These are phyloP conservation scores for Meganola albula DNA, from an alignment of 2,888 invertebrate genomes.

Conservation along the genomic window DNA sequence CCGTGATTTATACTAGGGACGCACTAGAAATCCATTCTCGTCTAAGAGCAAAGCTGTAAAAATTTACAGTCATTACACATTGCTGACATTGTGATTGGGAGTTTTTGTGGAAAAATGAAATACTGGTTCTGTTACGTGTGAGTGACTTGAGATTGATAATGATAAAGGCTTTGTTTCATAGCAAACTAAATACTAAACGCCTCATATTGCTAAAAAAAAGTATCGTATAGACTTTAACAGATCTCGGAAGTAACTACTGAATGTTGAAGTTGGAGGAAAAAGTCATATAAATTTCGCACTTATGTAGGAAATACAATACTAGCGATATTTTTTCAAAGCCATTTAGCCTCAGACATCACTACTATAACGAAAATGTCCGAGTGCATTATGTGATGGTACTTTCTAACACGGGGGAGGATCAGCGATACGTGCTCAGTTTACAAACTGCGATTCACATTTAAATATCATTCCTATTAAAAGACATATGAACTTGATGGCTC, in stretches of 20 bases:
- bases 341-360: slow-evolving; percentile 39
- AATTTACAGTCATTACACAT: slow-evolving; percentile 34
- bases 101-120: slow-evolving; percentile 12
- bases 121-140: too few species aligned
- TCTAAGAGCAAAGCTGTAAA: slow-evolving; percentile 25
- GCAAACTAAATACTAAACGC: too few species aligned
- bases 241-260: too few species aligned
- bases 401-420: slow-evolving; percentile 39
- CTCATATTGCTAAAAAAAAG: too few species aligned
- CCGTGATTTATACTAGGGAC: slow-evolving; percentile 58
- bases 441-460: slow-evolving; percentile 36
- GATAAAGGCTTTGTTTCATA: too few species aligned
- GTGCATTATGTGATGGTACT: slow-evolving; percentile 31
- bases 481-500: slow-evolving; percentile 23
- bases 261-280: too few species aligned
- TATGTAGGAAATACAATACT: too few species aligned
- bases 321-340: slow-evolving; percentile 52
- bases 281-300: too few species aligned
- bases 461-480: slow-evolving; percentile 30
- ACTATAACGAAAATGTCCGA: slow-evolving; percentile 35
- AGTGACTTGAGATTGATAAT: too few species aligned
- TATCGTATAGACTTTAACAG: too few species aligned
- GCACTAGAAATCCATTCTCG: slow-evolving; percentile 41
- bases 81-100: slow-evolving; percentile 23
- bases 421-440: slow-evolving; percentile 48